Evolutionary conservation across 2,888 invertebrate genomes (phyloP), one percentile per base, ranked within the genome.

Genomic region (Atethmia centrago): DNA sequence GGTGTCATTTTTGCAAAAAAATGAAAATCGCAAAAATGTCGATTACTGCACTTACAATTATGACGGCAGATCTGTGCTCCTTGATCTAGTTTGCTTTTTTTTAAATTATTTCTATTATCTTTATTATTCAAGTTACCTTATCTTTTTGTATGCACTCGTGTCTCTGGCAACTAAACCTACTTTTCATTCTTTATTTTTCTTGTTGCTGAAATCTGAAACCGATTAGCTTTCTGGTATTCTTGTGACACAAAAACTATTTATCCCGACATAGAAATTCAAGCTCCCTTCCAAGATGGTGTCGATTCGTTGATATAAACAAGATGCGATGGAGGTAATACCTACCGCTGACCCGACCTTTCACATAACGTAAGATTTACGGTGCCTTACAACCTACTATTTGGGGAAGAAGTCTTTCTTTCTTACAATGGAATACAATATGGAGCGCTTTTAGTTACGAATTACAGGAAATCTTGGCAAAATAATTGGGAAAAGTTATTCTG

Each of bases 281-380:
- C 9, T n/a, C 51, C 16, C 8, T 42, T 72, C 19, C 62, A 76
- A 64, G 56, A 82, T 62, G 40, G 56, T 53, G 47, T 25, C 62
- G 36, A 71, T 36, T 51, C 51, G 49, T n/a, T 58, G 56, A 63
- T 63, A 70, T 58, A 71, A 77, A 71, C 62, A 80, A 56, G 62
- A 71, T 72, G 61, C 65, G 58, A 59, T 68, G 31, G 14, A 47
- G 68, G 62, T 69, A 68, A 31, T 36, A n/a, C 58, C 36, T 2
- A 2, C 36, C 66, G n/a, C 68, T 65, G 47, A 63, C 65, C 51
- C 66, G 53, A 79, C 79, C 83, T 83, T 66, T 69, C 63, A 66
- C 70, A 76, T 79, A 77, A 85, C 71, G 51, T n/a, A 75, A 72
- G 84, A 82, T 82, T 83, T 83, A 80, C 74, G 40, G 28, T 16